A percentile compares a stretch with the other conserved stretches of the same genome.
Conservation (phyloP, 2,113 vertebrate genomes). For the Bostrychus sinensis region DNA sequence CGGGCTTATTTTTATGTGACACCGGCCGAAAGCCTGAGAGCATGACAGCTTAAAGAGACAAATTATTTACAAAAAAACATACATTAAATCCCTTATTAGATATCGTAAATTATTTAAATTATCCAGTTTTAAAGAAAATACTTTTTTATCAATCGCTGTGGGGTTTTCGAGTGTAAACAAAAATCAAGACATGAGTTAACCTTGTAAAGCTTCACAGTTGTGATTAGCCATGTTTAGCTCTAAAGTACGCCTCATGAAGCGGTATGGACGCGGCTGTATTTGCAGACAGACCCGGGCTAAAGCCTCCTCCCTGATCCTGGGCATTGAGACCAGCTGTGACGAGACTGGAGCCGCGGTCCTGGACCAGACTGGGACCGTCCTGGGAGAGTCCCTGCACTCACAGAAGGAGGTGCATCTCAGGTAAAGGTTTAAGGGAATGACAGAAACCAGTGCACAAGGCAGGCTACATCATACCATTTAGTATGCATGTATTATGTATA, state of each 20-base stretch:
- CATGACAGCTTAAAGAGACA: too few relatives aligned
- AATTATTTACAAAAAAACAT: neutral
- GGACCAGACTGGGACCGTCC: conserved; percentile 84
- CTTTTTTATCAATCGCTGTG: too few relatives aligned
- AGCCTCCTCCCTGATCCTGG: conserved; percentile 81
- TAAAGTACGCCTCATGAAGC: neutral
- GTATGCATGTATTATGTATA: too few relatives aligned
- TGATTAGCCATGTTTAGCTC: neutral
- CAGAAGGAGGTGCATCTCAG: conserved; percentile 89
- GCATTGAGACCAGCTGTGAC: conserved; percentile 96
- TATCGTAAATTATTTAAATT: neutral
- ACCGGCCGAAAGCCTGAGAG: neutral
- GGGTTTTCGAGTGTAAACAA: too few relatives aligned
- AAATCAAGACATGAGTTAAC: neutral
- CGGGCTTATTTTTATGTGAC: conserved; percentile 61
- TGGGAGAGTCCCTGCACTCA: conserved; percentile 89
- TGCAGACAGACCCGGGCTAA: conserved; percentile 1
- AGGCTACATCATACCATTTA: too few relatives aligned
- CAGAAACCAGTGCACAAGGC: too few relatives aligned
- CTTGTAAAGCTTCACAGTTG: neutral
- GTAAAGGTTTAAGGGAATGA: conserved; percentile 74
- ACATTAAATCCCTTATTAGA: neutral
- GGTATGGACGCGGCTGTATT: neutral
- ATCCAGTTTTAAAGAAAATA: neutral
- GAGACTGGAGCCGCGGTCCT: conserved; percentile 95